phyloP scores from a whole-genome alignment of 2,113 vertebrate genomes.

The Crotalus horridus region DNA sequence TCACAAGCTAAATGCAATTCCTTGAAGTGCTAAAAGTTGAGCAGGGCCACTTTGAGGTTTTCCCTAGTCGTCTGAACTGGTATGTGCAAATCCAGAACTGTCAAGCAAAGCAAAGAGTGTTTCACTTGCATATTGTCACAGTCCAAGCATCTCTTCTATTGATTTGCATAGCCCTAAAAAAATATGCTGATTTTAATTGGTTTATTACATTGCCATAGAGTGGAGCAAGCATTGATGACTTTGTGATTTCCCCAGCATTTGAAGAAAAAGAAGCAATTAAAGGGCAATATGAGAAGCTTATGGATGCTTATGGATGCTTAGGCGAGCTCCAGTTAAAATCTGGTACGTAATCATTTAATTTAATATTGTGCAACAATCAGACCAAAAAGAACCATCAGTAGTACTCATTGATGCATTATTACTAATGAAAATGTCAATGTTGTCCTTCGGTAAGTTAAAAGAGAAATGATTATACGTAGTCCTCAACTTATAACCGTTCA shows the following conservation, averaged over 20 bases:
- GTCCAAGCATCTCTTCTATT: not conserved
- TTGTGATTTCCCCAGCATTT: constrained; percentile 65
- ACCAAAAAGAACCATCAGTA: not conserved
- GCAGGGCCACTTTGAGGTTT: not conserved
- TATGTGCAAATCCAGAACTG: not conserved
- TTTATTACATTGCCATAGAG: not conserved
- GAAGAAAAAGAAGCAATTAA: constrained; percentile 77
- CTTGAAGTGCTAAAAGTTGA: not conserved
- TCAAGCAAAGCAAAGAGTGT: not conserved
- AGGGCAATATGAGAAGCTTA: constrained; percentile 72
- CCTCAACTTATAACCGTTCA: not conserved
- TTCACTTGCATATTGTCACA: not conserved
- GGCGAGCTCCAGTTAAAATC: constrained; percentile 72
- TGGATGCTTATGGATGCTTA: constrained; percentile 76
- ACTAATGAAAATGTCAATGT: not conserved
- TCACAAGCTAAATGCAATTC: not conserved
- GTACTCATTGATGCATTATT: not conserved
- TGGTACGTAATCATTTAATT: constrained; percentile 61
- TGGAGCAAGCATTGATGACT: constrained; percentile 4
- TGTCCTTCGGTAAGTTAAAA: constrained; percentile 8
- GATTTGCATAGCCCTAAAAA: not conserved
- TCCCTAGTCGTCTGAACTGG: not conserved
- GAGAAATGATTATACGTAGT: not conserved
- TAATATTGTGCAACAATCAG: not conserved
- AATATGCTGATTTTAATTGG: not conserved